Evolutionary conservation across 1,140 invertebrate species (phyloP).

Genomic region (Coptotermes formosanus): DNA sequence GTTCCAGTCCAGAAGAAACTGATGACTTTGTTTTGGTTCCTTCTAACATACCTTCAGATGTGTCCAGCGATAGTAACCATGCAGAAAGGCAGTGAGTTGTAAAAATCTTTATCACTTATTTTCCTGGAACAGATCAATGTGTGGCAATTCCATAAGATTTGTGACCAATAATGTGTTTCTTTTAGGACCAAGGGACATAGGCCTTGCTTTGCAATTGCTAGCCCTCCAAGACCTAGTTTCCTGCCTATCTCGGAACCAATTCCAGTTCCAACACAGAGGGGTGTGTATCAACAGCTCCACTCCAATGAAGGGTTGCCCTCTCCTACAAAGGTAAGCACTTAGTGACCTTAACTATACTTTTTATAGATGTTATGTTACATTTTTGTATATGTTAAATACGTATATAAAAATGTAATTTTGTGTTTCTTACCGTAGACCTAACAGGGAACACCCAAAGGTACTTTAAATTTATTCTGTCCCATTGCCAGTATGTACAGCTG

Average conservation of each 20-base stretch:
- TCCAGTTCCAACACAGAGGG: slow-evolving; percentile 72
- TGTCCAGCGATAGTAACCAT: slow-evolving; percentile 30
- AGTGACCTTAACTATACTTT: neutral
- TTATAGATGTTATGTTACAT: no score
- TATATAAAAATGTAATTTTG: no score
- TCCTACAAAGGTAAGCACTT: slow-evolving; percentile 42
- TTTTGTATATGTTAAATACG: no score
- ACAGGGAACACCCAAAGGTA: no score
- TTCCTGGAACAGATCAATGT: neutral
- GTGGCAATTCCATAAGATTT: neutral
- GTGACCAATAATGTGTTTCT: neutral
- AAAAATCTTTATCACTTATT: neutral
- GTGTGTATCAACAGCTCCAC: slow-evolving; percentile 51
- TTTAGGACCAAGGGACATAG: slow-evolving; percentile 5
- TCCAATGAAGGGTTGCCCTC: slow-evolving; percentile 40
- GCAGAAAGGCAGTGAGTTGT: slow-evolving; percentile 21
- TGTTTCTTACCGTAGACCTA: no score
- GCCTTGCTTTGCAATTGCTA: slow-evolving; percentile 41
- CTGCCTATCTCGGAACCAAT: slow-evolving; percentile 73
- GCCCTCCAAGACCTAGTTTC: slow-evolving; percentile 66
- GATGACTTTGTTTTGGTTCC: slow-evolving; percentile 88
- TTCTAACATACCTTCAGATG: slow-evolving; percentile 57
- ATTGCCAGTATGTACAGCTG: no score
- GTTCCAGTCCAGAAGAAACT: slow-evolving; percentile 64
- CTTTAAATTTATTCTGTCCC: no score